Percentiles rank a stretch among this genome's conserved stretches.
These are phyloP conservation scores for Nasua narica DNA, from an alignment of 2,797 vertebrate genomes.

Conservation along the genomic window DNA sequence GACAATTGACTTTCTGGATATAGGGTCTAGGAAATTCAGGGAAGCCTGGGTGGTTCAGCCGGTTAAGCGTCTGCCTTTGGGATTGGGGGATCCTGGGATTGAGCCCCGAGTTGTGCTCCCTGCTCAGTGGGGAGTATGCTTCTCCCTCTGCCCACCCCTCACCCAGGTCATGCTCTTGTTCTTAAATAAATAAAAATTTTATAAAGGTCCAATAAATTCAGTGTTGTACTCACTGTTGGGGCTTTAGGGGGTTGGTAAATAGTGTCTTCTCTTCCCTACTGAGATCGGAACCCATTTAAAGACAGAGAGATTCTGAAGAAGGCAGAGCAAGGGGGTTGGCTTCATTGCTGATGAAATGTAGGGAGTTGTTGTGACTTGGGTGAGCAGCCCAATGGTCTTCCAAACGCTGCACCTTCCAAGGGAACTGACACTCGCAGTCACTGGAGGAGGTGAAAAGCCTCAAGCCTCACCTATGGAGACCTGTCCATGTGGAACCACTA, in stretches of 20 bases:
- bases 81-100: neutral
- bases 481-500: neutral
- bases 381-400: neutral
- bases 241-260: neutral
- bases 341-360: constrained; percentile 21
- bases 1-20: neutral
- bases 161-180: neutral
- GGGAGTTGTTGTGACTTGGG: neutral
- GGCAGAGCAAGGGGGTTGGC: neutral
- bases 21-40: neutral
- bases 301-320: neutral
- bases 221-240: neutral
- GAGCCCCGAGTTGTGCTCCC: neutral
- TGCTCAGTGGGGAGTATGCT: neutral
- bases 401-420: neutral
- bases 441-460: neutral
- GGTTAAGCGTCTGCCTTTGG: neutral
- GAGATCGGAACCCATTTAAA: neutral
- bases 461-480: neutral
- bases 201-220: neutral
- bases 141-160: neutral
- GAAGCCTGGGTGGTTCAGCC: neutral
- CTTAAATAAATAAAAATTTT: neutral
- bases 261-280: neutral
- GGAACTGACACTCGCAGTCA: neutral